Conservation (phyloP, 2,113 vertebrate species). For the Rhegmatorhina hoffmannsi region DNA sequence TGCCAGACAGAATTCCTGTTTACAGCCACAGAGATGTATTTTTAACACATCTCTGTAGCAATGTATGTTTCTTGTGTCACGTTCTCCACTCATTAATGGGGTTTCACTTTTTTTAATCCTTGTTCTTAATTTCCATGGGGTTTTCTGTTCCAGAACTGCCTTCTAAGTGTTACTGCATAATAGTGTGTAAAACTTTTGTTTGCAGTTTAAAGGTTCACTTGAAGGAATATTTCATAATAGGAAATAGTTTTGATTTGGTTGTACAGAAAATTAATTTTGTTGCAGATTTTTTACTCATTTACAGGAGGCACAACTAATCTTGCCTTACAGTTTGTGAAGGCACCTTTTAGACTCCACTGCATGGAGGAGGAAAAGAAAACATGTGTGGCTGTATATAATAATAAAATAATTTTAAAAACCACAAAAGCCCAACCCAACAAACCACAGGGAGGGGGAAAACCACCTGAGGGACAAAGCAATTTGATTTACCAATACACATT, state of each 20-base stretch:
- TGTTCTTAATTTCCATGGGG: background rate
- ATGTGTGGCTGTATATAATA: background rate
- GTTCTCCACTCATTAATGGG: background rate
- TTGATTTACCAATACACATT: background rate
- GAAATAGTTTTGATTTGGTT: background rate
- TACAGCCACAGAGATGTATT: background rate
- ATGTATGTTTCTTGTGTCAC: background rate
- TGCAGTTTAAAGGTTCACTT: background rate
- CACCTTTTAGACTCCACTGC: background rate
- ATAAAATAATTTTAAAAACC: background rate
- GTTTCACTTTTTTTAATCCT: background rate
- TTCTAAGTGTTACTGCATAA: background rate
- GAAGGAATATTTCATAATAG: background rate
- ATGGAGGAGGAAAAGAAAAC: background rate
- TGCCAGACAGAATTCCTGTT: background rate
- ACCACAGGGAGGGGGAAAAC: background rate
- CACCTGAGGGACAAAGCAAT: background rate
- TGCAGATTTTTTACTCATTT: background rate
- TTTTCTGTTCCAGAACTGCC: background rate
- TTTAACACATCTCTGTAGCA: background rate
- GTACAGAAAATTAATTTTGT: background rate
- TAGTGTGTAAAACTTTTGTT: background rate
- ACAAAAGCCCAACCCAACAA: background rate
- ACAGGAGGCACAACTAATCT: background rate
- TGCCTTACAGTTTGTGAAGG: background rate